A percentile compares a stretch with the other conserved stretches of the same genome.
Evolutionary conservation across 2,113 vertebrate species (phyloP).

Genomic region (Aleadryas rufinucha): DNA sequence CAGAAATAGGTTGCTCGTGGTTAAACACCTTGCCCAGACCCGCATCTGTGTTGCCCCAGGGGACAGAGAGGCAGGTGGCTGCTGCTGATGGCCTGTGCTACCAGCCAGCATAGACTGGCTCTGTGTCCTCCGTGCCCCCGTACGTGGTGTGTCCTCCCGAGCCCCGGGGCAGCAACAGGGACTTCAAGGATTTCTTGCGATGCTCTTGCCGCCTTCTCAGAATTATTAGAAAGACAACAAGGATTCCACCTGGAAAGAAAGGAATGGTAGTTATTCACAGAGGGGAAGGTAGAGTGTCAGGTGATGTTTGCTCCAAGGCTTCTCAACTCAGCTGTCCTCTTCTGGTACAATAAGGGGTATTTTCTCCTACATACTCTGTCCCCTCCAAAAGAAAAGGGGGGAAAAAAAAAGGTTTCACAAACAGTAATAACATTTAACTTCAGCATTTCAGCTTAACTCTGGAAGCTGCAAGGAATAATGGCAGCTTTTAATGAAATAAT

Average conservation of each 20-base stretch:
- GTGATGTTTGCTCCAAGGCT: neutral
- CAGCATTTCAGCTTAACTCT: neutral
- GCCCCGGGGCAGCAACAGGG: slow-evolving; percentile 73
- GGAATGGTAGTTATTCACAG: neutral
- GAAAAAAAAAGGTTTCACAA: neutral
- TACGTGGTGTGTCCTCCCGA: slow-evolving; percentile 63
- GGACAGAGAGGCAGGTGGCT: neutral
- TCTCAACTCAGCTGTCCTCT: neutral
- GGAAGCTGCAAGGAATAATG: neutral
- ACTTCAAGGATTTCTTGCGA: slow-evolving; percentile 60
- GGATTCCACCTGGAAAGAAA: slow-evolving; percentile 70
- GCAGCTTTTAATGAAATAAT: neutral
- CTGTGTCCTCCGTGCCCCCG: slow-evolving; percentile 74
- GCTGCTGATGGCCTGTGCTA: neutral
- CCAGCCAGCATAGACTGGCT: slow-evolving; percentile 88
- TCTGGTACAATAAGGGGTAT: neutral
- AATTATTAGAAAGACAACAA: slow-evolving; percentile 72
- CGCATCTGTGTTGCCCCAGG: neutral
- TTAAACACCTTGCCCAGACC: neutral
- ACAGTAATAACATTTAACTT: neutral
- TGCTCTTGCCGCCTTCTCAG: slow-evolving; percentile 64
- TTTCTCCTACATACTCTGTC: neutral
- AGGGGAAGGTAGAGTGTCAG: neutral
- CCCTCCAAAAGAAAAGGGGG: neutral
- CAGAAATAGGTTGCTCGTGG: neutral